Conservation (phyloP, 2,888 invertebrate genomes). For the Philereme vetulata region DNA sequence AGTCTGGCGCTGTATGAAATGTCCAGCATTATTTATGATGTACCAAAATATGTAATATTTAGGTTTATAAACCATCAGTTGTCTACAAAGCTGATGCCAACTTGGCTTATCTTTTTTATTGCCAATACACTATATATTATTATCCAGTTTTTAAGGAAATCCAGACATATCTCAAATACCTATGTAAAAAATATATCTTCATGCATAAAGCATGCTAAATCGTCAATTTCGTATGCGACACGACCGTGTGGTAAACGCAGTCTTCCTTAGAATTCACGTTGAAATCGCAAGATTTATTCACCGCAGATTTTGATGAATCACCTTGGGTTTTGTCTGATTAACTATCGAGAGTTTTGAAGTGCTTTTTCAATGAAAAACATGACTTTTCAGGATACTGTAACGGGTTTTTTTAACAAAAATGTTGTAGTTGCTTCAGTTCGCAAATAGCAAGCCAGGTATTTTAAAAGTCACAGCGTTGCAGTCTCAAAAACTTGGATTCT, state of each 20-base stretch:
- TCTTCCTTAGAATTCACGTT: slow-evolving; percentile 58
- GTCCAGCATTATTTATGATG: no score
- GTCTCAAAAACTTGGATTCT: slow-evolving; percentile 44
- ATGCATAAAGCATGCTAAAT: slow-evolving; percentile 38
- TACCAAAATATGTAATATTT: no score
- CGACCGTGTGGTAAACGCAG: slow-evolving; percentile 52
- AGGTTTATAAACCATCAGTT: no score
- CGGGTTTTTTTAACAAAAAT: no score
- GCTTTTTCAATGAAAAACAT: background rate
- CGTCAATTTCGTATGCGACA: slow-evolving; percentile 59
- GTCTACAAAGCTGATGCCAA: no score
- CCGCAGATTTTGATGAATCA: slow-evolving; percentile 17
- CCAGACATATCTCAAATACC: no score
- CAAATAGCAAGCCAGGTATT: slow-evolving; percentile 14
- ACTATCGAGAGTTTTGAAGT: slow-evolving; percentile 1
- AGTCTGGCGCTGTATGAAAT: no score
- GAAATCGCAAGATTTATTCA: slow-evolving; percentile 54
- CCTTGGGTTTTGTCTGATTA: background rate
- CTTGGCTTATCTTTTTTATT: no score
- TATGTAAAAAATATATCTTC: no score
- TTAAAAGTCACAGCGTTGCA: slow-evolving; percentile 29
- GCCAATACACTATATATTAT: no score
- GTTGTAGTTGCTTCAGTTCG: slow-evolving; percentile 2
- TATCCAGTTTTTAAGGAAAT: no score
- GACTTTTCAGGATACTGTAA: no score